phyloP scores from a whole-genome alignment of 2,888 invertebrate species.

The Nephrocerus scutellatus region DNA sequence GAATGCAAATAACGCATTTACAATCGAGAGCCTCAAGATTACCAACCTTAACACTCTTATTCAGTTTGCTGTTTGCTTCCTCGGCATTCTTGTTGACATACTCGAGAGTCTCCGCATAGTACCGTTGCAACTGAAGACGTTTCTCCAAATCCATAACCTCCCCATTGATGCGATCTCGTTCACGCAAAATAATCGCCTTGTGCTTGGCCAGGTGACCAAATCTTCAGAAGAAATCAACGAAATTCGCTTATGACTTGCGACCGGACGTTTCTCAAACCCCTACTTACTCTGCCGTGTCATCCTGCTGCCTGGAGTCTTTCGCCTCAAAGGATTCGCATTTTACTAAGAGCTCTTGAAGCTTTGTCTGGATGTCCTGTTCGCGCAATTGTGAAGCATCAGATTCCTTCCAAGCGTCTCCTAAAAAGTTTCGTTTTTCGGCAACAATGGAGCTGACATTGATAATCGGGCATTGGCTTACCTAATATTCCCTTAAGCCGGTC shows the following conservation, averaged over 20 bases:
- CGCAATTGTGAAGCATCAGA: conserved; percentile 35
- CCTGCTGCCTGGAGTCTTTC: conserved; percentile 27
- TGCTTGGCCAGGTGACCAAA: conserved; percentile 35
- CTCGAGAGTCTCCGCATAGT: conserved; percentile 36
- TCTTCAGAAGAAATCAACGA: conserved; percentile 17
- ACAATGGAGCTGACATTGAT: too few relatives aligned
- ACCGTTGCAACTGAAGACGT: conserved; percentile 36
- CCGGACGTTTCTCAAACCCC: not conserved
- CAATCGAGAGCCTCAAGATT: too few relatives aligned
- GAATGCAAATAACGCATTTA: too few relatives aligned
- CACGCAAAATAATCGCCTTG: conserved; percentile 38
- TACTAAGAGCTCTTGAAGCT: conserved; percentile 32
- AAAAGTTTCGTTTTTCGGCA: too few relatives aligned
- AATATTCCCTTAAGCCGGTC: conserved; percentile 29
- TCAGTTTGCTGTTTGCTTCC: conserved; percentile 25
- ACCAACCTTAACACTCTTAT: conserved; percentile 18
- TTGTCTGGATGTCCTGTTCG: conserved; percentile 37
- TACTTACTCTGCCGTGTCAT: conserved; percentile 33
- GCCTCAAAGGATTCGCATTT: conserved; percentile 32
- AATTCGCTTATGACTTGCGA: not conserved
- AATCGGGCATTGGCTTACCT: too few relatives aligned
- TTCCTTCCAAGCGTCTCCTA: conserved; percentile 38
- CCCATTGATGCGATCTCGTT: conserved; percentile 40
- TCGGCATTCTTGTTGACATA: conserved; percentile 33
- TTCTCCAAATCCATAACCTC: conserved; percentile 38